phyloP scores from a whole-genome alignment of 2,888 invertebrate genomes.

The Cataglyphis cursor region DNA sequence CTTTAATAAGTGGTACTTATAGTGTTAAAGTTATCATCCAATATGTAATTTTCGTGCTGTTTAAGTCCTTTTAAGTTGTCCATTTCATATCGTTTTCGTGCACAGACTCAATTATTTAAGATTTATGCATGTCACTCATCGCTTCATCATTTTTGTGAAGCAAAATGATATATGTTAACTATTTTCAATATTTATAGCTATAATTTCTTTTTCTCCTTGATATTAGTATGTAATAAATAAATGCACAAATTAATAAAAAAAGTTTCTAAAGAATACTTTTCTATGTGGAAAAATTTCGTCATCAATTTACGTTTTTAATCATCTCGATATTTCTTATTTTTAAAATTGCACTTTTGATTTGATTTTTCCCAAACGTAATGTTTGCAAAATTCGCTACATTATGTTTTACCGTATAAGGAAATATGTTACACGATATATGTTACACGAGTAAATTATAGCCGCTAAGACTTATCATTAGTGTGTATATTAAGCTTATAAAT shows the following conservation, averaged over 20 bases:
- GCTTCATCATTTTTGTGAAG: background rate
- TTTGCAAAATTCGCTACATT: background rate
- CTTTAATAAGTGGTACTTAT: conserved; percentile 49
- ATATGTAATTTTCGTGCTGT: conserved; percentile 40
- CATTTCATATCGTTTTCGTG: conserved; percentile 3
- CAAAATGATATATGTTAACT: background rate
- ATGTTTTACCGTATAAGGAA: conserved; percentile 10
- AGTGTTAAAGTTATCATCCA: conserved; percentile 36
- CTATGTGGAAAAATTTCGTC: background rate
- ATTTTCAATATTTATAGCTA: background rate
- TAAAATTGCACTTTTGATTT: background rate
- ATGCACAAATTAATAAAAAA: background rate
- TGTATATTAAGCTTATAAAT: background rate
- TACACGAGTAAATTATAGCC: conserved; percentile 28
- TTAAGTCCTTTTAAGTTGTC: background rate
- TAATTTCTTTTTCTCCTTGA: background rate
- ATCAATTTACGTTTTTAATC: background rate
- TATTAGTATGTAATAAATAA: background rate
- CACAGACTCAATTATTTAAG: background rate
- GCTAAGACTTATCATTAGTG: conserved; percentile 20
- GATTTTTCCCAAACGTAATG: background rate
- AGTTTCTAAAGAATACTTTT: background rate
- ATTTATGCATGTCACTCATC: conserved; percentile 5
- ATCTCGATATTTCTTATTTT: background rate
- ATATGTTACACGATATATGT: conserved; percentile 5